These are phyloP conservation scores for Cerastoderma edule DNA, from an alignment of 2,888 invertebrate species.

Conservation along the genomic window DNA sequence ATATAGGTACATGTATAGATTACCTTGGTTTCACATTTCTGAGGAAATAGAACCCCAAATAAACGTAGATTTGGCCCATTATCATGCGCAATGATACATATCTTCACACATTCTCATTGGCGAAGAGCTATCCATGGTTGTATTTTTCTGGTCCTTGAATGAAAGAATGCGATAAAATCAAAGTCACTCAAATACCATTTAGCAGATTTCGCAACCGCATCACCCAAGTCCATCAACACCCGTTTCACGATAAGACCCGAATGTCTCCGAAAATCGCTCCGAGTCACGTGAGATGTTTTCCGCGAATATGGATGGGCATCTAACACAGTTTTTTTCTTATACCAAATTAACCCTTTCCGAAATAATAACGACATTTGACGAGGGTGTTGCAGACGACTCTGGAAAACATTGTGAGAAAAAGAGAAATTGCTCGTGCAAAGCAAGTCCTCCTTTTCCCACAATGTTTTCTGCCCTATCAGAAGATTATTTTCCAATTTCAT, in stretches of 20 bases:
- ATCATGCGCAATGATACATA: not conserved
- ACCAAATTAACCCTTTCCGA: no score
- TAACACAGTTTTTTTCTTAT: no score
- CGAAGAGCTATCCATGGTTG: no score
- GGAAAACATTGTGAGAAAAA: no score
- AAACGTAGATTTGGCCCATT: not conserved
- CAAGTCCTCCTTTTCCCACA: no score
- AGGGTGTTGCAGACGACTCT: no score
- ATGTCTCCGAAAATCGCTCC: constrained; percentile 15
- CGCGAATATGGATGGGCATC: no score
- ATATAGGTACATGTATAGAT: not conserved
- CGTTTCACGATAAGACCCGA: constrained; percentile 6
- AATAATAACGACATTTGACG: no score
- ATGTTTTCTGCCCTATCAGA: no score
- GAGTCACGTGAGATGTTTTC: no score
- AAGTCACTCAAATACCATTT: not conserved
- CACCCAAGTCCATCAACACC: not conserved
- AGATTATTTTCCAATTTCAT: no score
- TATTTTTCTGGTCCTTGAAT: not conserved
- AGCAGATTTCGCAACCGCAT: constrained; percentile 6
- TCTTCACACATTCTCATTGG: not conserved
- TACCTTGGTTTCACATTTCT: not conserved
- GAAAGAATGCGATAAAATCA: not conserved
- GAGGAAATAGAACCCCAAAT: not conserved
- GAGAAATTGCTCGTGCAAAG: no score